These are phyloP conservation scores for Sprattus sprattus DNA, from an alignment of 2,113 vertebrate species.

Conservation along the genomic window DNA sequence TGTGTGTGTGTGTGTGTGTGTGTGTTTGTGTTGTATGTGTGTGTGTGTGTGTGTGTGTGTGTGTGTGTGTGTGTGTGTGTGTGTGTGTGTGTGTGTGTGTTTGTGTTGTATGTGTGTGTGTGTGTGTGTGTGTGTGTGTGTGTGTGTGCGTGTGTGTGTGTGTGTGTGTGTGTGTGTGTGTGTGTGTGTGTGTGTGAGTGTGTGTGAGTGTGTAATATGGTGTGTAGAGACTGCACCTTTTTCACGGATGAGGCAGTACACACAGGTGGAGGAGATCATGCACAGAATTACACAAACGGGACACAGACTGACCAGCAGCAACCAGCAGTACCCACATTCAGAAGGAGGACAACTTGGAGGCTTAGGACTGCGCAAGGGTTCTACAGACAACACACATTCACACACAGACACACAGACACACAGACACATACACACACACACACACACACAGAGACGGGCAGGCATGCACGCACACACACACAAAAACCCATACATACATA, in stretches of 20 bases:
- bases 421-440: neutral
- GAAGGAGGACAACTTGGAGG: neutral
- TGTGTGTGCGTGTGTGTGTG: too few relatives aligned
- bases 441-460: neutral
- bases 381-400: neutral
- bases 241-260: neutral
- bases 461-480: neutral
- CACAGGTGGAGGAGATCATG: neutral
- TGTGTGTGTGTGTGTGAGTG: neutral
- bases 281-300: neutral
- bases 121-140: too few relatives aligned
- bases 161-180: too few relatives aligned
- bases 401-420: neutral
- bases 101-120: too few relatives aligned
- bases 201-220: neutral
- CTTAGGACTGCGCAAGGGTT: neutral
- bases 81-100: too few relatives aligned
- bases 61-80: too few relatives aligned
- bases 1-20: neutral
- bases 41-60: too few relatives aligned
- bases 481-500: too few relatives aligned
- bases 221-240: neutral
- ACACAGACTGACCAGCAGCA: conserved; percentile 4
- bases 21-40: too few relatives aligned
- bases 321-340: neutral